Base-by-base conservation (phyloP, 2,888 invertebrate genomes). In the Perithous albicinctus region DNA sequence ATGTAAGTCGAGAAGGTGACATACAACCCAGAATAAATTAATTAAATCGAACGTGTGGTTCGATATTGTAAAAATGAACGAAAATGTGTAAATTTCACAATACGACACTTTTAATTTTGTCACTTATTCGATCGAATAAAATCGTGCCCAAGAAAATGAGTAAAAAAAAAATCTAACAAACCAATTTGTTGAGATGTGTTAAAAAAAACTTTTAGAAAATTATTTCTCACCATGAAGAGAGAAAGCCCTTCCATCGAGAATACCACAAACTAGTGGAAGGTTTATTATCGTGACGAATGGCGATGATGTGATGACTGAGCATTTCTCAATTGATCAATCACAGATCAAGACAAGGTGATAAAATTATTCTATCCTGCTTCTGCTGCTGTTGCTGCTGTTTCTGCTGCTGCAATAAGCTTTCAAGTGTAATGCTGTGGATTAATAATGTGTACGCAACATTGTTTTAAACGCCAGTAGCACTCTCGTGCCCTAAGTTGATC, bases 391-490 rank as follows among this genome's bases (percentile, higher is more conserved):
- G n/a, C n/a, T n/a, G n/a, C n/a, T n/a, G n/a, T n/a, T n/a, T n/a
- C n/a, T n/a, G n/a, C n/a, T n/a, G n/a, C n/a, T n/a, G n/a, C n/a
- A n/a, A n/a, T n/a, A 29, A 51, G 46, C 64, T 59, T 73, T 48
- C 73, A 66, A 66, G 66, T 66, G 56, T 48, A 78, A 72, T 72
- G n/a, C n/a, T n/a, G n/a, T 48, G 20, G 48, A 7, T 20, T 15
- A 48, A 48, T 48, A 48, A 18, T 48, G 2, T 18, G 1, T 20
- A 18, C 18, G 48, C 20, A 48, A 48, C 48, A 78, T 66, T 48
- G 56, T 73, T 26, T 54, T 18, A 48, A 48, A 8, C 48, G 20
- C 1, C 5, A 8, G 48, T 8, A 18, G 8, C 48, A 48, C 20
- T 18, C 20, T 48, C 48, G 48, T 18, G 18, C 20, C 20, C 20